Evolutionary conservation across 2,888 invertebrate species (phyloP).

Genomic region (Pasiphila rectangulata): DNA sequence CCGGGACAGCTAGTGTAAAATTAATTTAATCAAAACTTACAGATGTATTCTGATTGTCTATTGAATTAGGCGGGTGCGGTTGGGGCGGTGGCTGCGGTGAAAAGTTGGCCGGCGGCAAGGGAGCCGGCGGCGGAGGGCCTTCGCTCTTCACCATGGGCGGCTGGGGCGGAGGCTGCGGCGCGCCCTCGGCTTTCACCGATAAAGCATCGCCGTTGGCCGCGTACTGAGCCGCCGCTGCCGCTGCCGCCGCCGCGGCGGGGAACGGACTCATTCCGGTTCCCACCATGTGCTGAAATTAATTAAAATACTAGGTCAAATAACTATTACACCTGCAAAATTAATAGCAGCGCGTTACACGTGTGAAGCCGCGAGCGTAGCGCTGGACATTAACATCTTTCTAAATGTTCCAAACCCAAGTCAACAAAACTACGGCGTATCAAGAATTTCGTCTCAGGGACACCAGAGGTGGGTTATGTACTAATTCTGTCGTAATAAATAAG

Average conservation of each 20-base stretch:
- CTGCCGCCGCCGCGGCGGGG: constrained; percentile 83
- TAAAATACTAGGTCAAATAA: background rate
- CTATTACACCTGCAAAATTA: constrained; percentile 2
- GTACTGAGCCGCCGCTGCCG: constrained; percentile 82
- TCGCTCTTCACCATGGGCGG: constrained; percentile 78
- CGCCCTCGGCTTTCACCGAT: constrained; percentile 73
- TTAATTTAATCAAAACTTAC: no score
- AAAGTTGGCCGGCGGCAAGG: constrained; percentile 70
- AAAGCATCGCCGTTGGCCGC: constrained; percentile 79
- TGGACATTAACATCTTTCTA: constrained; percentile 28
- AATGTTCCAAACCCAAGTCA: constrained; percentile 35
- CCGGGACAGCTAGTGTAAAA: no score
- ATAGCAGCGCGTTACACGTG: constrained; percentile 13
- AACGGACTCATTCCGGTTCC: constrained; percentile 92
- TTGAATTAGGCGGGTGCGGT: constrained; percentile 74
- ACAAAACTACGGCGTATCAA: constrained; percentile 42
- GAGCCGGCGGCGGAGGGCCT: constrained; percentile 72
- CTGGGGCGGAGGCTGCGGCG: constrained; percentile 62
- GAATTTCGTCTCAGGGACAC: constrained; percentile 58
- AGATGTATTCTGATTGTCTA: constrained; percentile 81
- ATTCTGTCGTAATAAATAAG: constrained; percentile 72
- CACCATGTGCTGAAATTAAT: constrained; percentile 92
- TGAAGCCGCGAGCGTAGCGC: constrained; percentile 25
- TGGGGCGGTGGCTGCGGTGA: constrained; percentile 71
- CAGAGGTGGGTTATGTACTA: constrained; percentile 54